Evolutionary conservation across 2,113 vertebrate species (phyloP), one percentile per base, ranked within the genome.

Genomic region (Atlantisia rogersi): DNA sequence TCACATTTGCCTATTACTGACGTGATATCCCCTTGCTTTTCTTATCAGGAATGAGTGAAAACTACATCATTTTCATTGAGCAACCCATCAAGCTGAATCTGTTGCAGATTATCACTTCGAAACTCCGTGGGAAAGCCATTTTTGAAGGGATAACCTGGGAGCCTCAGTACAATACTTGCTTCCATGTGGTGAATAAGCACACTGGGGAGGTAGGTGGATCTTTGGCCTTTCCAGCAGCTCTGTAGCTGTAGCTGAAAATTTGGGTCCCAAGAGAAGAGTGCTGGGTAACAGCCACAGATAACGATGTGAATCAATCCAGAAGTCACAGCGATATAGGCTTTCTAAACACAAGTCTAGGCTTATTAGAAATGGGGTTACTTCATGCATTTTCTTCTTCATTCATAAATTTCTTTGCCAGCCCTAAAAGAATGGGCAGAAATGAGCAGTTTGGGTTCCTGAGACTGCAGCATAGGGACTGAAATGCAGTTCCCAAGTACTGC

Each of bases 51-150:
- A 99, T 99, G 99, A 99, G 99, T 46, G 96, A 98, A 91, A 99
- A 99, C 97, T 99, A 99, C 16, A 97, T 99, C 73, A 96, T 99
- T 95, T 99, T 99, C 97, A 98, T 99, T 25, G 99, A 99, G 96
- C 99, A 99, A 48, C 98, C 99, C 60, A 89, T 99, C 77, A 99
- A 96, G 96, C 97, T 99, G 94, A 98, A 99, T 80, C 92, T 99
- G 77, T 46, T 98, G 96, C 98, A 98, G 98, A 98, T 99, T 19
- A n/a, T 98, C 68, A 98, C 98, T 22, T 97, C 98, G 86, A 99
- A 98, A 60, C 77, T 99, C 64, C 87, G 92, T 28, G 98, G 99
- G 31, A 98, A 97, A 84, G 32, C 98, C 65, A 79, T 99, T 80
- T 96, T 35, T 19, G 96, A 98, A 5, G 98, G 97, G 48, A 98